Evolutionary conservation across 2,888 invertebrate species (phyloP), one percentile per base, ranked within the genome.

Genomic region (Andrena dorsata): DNA sequence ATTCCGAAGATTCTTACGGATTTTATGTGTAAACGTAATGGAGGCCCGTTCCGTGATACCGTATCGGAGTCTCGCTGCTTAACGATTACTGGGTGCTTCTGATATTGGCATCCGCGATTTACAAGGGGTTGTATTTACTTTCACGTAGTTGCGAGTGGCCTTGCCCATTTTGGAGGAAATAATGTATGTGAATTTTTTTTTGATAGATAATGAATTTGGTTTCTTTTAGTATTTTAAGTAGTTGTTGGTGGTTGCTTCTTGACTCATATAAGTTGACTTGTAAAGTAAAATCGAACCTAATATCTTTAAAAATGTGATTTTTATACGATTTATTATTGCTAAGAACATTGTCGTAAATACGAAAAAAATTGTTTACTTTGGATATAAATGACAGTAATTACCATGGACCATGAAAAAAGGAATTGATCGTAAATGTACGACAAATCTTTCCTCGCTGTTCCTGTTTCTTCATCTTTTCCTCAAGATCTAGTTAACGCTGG

Each of bases 21-120:
- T 69, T 80, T 70, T 64, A 76, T 61, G 51, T 49, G 41, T 26
- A 10, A 30, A 20, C 23, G 8, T 56, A 41, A 28, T 10, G 60
- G 26, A 75, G n/a, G 60, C 47, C 47, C 23, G 13, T 20, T n/a
- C 47, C 41, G 30, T 7, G 60, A 51, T 26, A 66, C n/a, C 30
- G 26, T 51, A 35, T 13, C 30, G 30, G 51, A 8, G 3, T 20
- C 41, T n/a, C 20, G 28, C 16, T 13, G 47, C 30, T 61, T 61
- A 10, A 28, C 28, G 70, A 60, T 60, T 20, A 26, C 4, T 49
- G 58, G 58, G 10, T 56, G 13, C 23, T 26, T 56, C 23, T 26
- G 56, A 23, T 56, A 56, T 56, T 10, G 23, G 23, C 10, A 23
- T 56, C 23, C 26, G 23, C 23, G 20, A 26, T 23, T 26, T 56